phyloP scores from a whole-genome alignment of 1,140 invertebrate genomes.

The Magallana angulata region DNA sequence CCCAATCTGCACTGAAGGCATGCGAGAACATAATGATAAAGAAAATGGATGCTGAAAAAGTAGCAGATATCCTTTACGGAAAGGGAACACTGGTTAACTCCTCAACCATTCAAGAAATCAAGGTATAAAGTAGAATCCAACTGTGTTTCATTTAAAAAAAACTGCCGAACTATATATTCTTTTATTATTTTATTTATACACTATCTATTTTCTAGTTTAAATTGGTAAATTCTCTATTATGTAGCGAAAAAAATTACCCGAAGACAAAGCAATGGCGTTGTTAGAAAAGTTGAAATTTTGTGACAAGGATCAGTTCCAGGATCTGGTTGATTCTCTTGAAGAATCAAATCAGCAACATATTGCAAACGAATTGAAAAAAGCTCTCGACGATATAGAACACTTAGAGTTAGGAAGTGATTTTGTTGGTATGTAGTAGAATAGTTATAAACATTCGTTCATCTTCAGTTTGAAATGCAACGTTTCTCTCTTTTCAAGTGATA shows the following conservation, averaged over 20 bases:
- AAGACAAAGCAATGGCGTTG: neutral
- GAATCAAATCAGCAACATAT: neutral
- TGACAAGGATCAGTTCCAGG: neutral
- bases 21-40: constrained; percentile 1
- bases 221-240: neutral
- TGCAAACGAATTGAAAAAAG: neutral
- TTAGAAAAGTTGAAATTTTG: neutral
- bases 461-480: too few relatives aligned
- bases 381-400: neutral
- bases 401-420: neutral
- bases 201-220: neutral
- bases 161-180: too few relatives aligned
- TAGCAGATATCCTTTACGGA: neutral
- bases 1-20: constrained; percentile 2
- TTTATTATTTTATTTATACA: neutral
- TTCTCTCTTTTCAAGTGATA: too few relatives aligned
- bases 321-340: neutral
- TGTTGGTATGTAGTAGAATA: neutral
- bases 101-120: neutral
- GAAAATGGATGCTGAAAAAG: constrained; percentile 14
- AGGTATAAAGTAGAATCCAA: neutral
- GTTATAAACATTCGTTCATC: neutral
- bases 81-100: neutral
- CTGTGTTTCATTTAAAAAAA: too few relatives aligned
- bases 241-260: neutral